These are phyloP conservation scores for Campoletis raptor DNA, from an alignment of 2,888 invertebrate species.

Conservation along the genomic window DNA sequence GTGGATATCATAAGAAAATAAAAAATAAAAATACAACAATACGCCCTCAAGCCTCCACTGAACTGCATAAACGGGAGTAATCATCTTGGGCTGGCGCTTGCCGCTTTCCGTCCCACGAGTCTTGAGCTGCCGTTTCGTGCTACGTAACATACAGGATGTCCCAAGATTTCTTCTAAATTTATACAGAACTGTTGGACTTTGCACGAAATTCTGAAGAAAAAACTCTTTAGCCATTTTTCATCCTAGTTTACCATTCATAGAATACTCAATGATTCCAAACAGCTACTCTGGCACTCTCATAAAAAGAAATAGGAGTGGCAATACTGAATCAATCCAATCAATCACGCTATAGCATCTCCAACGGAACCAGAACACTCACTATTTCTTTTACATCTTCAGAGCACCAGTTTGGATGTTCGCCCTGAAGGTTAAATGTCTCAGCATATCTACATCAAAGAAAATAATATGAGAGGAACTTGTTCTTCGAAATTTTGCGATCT, in stretches of 20 bases:
- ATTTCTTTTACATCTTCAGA: neutral
- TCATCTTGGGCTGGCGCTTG: conserved; percentile 67
- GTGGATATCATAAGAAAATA: conserved; percentile 52
- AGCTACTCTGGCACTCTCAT: neutral
- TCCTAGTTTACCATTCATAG: neutral
- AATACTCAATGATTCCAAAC: neutral
- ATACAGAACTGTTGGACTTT: neutral
- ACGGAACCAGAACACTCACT: neutral
- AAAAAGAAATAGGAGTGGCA: neutral
- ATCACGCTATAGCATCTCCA: neutral
- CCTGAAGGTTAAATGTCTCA: neutral
- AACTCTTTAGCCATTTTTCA: neutral
- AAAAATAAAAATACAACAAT: conserved; percentile 56
- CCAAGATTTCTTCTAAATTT: neutral
- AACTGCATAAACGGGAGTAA: conserved; percentile 72
- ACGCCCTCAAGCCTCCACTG: conserved; percentile 62
- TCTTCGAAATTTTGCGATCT: neutral
- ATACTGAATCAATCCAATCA: neutral
- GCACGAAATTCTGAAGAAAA: neutral
- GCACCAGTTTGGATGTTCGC: neutral
- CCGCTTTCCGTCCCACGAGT: conserved; percentile 51
- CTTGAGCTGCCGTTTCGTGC: conserved; percentile 42
- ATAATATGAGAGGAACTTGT: neutral
- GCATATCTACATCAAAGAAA: neutral
- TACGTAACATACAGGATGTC: neutral